Base-by-base conservation (phyloP, 2,888 invertebrate genomes). In the Monochamus alternatus region DNA sequence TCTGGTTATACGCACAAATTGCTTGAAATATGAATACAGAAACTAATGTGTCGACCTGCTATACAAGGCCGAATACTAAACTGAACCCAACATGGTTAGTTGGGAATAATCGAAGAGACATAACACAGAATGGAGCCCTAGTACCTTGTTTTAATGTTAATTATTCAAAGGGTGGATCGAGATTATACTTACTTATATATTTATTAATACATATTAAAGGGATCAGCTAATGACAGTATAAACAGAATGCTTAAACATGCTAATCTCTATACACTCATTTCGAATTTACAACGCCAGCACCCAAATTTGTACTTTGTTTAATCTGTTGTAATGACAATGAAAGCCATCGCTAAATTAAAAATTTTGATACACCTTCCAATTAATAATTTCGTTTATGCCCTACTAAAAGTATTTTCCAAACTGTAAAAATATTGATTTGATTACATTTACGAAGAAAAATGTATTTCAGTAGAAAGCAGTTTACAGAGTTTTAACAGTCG, bases 1-100 rank as follows among this genome's bases (percentile, higher is more conserved):
- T 73, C 68, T 69, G 76, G 75, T 72, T 76, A 51, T 65, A 80
- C 75, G 75, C 78, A 75, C 73, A 74, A 75, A 75, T 77, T 77
- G 75, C 62, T 76, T 51, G 74, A 76, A 78, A 69, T 76, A 71
- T 74, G 74, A 76, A 76, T 68, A 63, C 52, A 14, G 63, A 32
- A 52, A 71, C 72, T 72, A 72, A 71, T 77, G 47, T 74, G 68
- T 30, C 52, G 47, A 8, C 55, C 58, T 63, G 63, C 52, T 55
- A 68, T 68, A 68, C 68, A 68, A 68, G 68, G 68, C 43, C 43
- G 58, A 68, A 59, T 14, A 38, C 68, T 44, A 58, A 68, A 68
- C 68, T 58, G 59, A 59, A 43, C 52, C 58, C n/a, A 44, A 68
- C 68, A 55, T 44, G 58, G n/a, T 67, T 47, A 58, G 32, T 58